Conservation (phyloP, 92 coral and sea anemone genomes). For the Porites divaricata region DNA sequence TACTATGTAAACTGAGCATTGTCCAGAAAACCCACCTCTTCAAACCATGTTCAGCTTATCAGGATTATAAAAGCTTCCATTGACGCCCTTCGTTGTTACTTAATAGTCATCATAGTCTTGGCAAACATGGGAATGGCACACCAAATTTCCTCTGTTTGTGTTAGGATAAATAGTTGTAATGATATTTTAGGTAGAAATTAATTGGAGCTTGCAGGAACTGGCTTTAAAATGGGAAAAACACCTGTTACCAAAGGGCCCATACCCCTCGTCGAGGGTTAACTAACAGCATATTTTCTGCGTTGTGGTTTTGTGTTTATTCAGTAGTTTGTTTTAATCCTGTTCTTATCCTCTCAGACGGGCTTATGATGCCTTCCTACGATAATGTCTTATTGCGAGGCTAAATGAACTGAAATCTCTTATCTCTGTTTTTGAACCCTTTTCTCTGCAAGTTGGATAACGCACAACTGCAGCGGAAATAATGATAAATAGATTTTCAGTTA, state of each 20-base stretch:
- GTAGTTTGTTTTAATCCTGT: slow-evolving; percentile 19
- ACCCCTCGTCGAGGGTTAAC: slow-evolving; percentile 22
- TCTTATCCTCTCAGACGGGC: slow-evolving; percentile 21
- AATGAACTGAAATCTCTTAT: background rate
- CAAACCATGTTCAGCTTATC: background rate
- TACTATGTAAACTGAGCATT: too few relatives aligned
- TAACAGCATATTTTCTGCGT: slow-evolving; percentile 11
- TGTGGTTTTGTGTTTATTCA: slow-evolving; percentile 29
- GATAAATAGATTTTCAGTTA: background rate
- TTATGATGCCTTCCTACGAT: slow-evolving; percentile 2
- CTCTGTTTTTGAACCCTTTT: background rate
- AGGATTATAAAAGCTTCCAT: background rate
- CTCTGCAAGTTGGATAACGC: background rate
- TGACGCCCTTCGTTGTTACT: background rate
- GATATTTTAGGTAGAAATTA: background rate
- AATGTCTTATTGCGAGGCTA: background rate
- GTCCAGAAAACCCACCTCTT: background rate
- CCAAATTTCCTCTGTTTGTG: background rate
- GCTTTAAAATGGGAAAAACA: slow-evolving; percentile 37
- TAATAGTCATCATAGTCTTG: background rate
- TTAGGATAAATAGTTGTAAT: background rate
- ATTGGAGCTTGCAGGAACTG: slow-evolving; percentile 10
- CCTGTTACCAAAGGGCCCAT: background rate
- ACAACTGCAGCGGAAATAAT: background rate
- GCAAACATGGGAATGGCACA: background rate